These are phyloP conservation scores for Anodontia alba DNA, from an alignment of 2,888 invertebrate genomes.

Conservation along the genomic window DNA sequence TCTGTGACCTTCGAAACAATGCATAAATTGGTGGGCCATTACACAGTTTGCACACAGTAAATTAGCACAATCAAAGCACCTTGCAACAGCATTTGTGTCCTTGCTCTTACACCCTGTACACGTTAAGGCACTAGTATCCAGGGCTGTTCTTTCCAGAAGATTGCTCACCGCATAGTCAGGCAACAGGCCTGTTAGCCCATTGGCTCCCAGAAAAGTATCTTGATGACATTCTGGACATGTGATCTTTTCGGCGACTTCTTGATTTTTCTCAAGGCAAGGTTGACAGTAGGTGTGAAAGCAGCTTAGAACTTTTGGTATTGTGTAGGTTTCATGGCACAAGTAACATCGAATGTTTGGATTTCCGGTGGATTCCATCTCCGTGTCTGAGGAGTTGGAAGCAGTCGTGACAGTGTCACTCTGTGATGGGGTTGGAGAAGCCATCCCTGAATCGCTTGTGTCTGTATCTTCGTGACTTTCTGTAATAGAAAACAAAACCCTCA, in stretches of 20 bases:
- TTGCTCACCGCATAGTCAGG: constrained; percentile 88
- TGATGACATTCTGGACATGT: constrained; percentile 90
- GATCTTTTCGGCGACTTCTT: constrained; percentile 89
- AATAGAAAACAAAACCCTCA: constrained; percentile 26
- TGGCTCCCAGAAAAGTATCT: constrained; percentile 79
- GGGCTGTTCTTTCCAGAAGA: constrained; percentile 83
- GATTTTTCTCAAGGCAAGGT: constrained; percentile 90
- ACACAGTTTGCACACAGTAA: constrained; percentile 98
- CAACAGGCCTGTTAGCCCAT: constrained; percentile 89
- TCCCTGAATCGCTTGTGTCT: constrained; percentile 54
- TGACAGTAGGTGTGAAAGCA: constrained; percentile 92
- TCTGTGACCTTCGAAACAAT: constrained; percentile 98
- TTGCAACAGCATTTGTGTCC: constrained; percentile 96
- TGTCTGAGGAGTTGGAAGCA: constrained; percentile 81
- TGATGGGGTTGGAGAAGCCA: constrained; percentile 83
- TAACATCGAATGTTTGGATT: constrained; percentile 86
- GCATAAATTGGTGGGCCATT: constrained; percentile 99
- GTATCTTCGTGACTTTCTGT: constrained; percentile 50
- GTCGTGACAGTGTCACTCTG: constrained; percentile 80
- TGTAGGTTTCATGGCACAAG: constrained; percentile 90
- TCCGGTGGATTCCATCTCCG: constrained; percentile 74
- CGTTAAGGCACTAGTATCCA: constrained; percentile 85
- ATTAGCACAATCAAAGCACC: constrained; percentile 98
- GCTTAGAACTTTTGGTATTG: constrained; percentile 82
- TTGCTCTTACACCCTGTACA: constrained; percentile 99